Evolutionary conservation across 92 coral and sea anemone species (phyloP).

Genomic region (Siderastrea siderea): DNA sequence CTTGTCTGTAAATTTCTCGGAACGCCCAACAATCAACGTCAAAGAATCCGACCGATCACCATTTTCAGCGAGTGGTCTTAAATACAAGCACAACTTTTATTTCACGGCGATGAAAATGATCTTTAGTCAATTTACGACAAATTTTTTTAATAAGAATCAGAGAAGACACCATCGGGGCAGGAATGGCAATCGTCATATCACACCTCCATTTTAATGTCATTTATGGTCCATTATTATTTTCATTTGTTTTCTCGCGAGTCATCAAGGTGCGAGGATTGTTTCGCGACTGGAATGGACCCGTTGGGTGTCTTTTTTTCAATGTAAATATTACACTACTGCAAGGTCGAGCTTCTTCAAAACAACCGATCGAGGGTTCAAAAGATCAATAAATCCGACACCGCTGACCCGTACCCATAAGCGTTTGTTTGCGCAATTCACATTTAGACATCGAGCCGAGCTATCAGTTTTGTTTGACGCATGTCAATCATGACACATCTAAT

Average conservation of each 20-base stretch:
- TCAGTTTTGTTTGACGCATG: conserved; percentile 20
- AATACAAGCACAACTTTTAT: background rate
- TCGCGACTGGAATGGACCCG: too few species aligned
- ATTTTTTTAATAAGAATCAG: background rate
- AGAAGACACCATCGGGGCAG: background rate
- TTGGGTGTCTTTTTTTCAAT: background rate
- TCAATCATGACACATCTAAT: conserved; percentile 23
- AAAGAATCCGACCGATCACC: background rate
- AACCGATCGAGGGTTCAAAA: background rate
- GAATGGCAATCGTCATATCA: conserved; percentile 15
- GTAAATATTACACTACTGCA: background rate
- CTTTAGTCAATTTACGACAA: background rate
- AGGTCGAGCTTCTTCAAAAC: background rate
- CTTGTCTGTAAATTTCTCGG: conserved; percentile 39
- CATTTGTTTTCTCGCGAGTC: background rate
- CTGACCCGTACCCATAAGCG: conserved; percentile 22
- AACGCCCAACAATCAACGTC: conserved; percentile 29
- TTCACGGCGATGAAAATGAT: background rate
- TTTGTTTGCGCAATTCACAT: conserved; percentile 28
- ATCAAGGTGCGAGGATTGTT: background rate
- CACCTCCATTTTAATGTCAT: conserved; percentile 35
- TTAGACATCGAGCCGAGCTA: background rate
- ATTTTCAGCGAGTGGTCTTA: background rate
- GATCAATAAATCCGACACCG: conserved; percentile 9
- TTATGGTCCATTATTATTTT: background rate